A percentile compares a stretch with the other conserved stretches of the same genome.
These are phyloP conservation scores for Mixornis gularis DNA, from an alignment of 2,113 vertebrate species.

Conservation along the genomic window DNA sequence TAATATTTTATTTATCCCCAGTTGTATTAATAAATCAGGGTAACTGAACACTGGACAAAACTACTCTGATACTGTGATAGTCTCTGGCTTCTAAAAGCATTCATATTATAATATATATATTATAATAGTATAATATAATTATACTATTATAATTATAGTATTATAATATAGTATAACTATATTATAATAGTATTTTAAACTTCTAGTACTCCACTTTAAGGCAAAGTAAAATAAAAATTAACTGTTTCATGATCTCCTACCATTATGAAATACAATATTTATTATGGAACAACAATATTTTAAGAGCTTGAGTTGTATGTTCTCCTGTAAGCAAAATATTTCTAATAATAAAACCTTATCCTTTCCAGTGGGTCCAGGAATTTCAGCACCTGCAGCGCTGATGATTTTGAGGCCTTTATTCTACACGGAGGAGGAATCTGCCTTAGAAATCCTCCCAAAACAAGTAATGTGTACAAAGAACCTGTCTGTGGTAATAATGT, in stretches of 20 bases:
- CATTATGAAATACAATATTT: background rate
- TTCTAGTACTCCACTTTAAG: background rate
- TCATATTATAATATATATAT: too few relatives aligned
- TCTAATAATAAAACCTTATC: background rate
- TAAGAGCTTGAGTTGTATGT: background rate
- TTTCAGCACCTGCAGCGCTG: constrained; percentile 81
- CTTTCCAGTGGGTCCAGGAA: constrained; percentile 67
- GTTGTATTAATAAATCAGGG: background rate
- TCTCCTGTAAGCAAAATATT: background rate
- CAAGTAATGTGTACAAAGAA: constrained; percentile 62
- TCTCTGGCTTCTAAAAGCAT: too few relatives aligned
- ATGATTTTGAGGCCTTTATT: constrained; percentile 77
- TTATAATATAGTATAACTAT: too few relatives aligned
- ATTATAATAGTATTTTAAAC: background rate
- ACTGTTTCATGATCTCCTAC: background rate
- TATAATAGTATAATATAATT: too few relatives aligned
- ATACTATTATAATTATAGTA: too few relatives aligned
- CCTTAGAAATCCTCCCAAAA: constrained; percentile 78
- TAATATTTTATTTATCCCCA: background rate
- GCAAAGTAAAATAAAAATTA: background rate
- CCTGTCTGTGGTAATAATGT: constrained; percentile 81
- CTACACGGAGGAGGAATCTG: constrained; percentile 76
- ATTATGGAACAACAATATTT: background rate
- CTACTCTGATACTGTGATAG: background rate
- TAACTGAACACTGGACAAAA: background rate